These are phyloP conservation scores for Andrena camellia DNA, from an alignment of 2,888 invertebrate genomes.

Conservation along the genomic window DNA sequence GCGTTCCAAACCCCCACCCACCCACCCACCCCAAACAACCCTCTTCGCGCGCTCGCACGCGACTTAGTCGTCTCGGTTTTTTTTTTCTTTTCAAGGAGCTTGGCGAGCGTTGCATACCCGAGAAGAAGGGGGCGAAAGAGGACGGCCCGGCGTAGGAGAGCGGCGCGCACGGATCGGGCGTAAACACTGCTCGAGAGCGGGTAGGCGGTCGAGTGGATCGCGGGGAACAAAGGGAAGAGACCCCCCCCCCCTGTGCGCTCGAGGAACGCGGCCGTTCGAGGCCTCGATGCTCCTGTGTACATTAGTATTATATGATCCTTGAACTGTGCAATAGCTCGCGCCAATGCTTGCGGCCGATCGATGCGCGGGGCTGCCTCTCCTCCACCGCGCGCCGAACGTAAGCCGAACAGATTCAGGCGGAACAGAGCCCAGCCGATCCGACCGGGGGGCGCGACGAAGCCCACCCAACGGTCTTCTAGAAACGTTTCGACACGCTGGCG, in stretches of 20 bases:
- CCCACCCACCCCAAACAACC: too few relatives aligned
- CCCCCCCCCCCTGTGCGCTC: background rate
- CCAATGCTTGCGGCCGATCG: slow-evolving; percentile 51
- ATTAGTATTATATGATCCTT: slow-evolving; percentile 70
- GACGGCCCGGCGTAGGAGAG: slow-evolving; percentile 25
- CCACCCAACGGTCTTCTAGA: too few relatives aligned
- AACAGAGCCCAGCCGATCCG: background rate
- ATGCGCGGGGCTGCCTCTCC: slow-evolving; percentile 23
- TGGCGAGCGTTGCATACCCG: background rate
- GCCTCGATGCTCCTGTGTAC: slow-evolving; percentile 52
- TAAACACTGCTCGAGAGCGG: slow-evolving; percentile 49
- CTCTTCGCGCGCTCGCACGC: slow-evolving; percentile 10
- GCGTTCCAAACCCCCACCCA: background rate
- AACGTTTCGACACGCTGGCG: background rate
- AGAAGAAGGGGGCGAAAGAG: slow-evolving; percentile 12
- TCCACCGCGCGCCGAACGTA: slow-evolving; percentile 38
- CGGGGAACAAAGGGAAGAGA: background rate
- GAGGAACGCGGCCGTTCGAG: slow-evolving; percentile 26
- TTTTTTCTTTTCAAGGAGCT: slow-evolving; percentile 27
- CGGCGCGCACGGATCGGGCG: slow-evolving; percentile 29
- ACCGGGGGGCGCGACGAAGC: too few relatives aligned
- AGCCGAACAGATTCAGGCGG: slow-evolving; percentile 21
- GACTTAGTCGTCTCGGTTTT: background rate
- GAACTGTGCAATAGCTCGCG: slow-evolving; percentile 69
- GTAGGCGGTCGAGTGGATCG: slow-evolving; percentile 43